Evolutionary conservation across 2,113 vertebrate genomes (phyloP), one percentile per base, ranked within the genome.

Genomic region (Ia io): DNA sequence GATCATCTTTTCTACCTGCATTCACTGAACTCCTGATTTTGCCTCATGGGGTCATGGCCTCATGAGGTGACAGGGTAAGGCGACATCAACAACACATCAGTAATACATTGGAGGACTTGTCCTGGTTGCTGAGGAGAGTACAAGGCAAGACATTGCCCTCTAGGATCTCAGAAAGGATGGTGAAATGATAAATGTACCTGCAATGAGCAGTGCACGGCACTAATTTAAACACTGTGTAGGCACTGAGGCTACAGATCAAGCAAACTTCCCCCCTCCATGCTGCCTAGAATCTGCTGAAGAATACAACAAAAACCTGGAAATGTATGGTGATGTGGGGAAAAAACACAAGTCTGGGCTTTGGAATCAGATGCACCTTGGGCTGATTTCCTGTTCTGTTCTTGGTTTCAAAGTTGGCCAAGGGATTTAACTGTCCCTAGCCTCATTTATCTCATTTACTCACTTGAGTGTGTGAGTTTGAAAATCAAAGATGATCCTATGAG

Each of bases 21-120:
- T 20, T 73, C 28, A 82, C 5, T 40, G 35, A 95, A 76, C 18
- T 88, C 32, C 20, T 85, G 70, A 80, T 78, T 93, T 94, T 96
- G 40, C 56, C 9, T 93, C 11, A 16, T 77, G n/a, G 3, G n/a
- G 4, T 86, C 40, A 69, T 17, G 37, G 53, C 8, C 40, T 93
- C 35, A 5, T 12, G 11, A 73, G 32, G 32, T 67, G 2, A 65
- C 7, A 65, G 20, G 65, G 8, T 32, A n/a, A 78, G 4, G 56
- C 23, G 56, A 59, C 56, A 59, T 59, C 56, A 80, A 49, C 8
- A 76, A 49, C 14, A 11, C 0, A 23, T 53, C 40, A 90, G 2
- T 84, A 53, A 74, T 84, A 23, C 13, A 42, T 5, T n/a, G 35
- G 35, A 70, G n/a, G 37, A 70, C 8, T 78, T 69, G 5, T 83